Base-by-base conservation (phyloP, 37 sponge, comb jelly and placozoan genomes). In the Geodia barretti region DNA sequence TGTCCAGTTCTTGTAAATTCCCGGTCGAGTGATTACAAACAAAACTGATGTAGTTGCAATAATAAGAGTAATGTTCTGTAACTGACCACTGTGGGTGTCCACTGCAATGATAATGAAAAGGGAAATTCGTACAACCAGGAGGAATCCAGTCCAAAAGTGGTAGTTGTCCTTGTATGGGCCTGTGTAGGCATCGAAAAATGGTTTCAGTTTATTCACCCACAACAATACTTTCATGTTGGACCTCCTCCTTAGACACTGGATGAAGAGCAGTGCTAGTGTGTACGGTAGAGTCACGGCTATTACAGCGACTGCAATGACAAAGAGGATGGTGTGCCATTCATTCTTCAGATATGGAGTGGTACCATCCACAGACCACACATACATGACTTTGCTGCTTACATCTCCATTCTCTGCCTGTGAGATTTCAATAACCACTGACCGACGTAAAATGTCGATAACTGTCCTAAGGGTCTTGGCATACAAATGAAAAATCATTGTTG, bases 141-240 rank as follows among this genome's bases (percentile, higher is more conserved):
- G 74, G 9, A 73, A 42, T 7, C 75, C 74, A 33, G 42, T 39
- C 83, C 83, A 82, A 31, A 64, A 79, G 39, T 43, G 69, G 42
- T 34, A 65, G 66, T 65, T 40, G 30, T 63, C 23, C 29, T 77
- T 63, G 42, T 25, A 29, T 4, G 79, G 70, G 19, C 79, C 34
- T 40, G 66, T 64, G 43, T 47, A 68, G 4, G 79, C 79, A 26
- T 79, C 79, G 41, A 79, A 37, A 21, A 79, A 68, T 47, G 79
- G 79, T 43, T 68, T 79, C 34, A 79, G 17, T 47, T 31, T 68
- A 30, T 41, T 37, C 21, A 79, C 67, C 79, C 79, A 79, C 7
- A 29, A 8, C 34, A 79, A 39, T 7, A 25, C 31, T 31, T 31
- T 69, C 29, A 54, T 23, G 33, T 79, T 40, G 1, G 69, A 47